These are phyloP conservation scores for Oligia fasciuncula DNA, from an alignment of 2,888 invertebrate genomes.

Conservation along the genomic window DNA sequence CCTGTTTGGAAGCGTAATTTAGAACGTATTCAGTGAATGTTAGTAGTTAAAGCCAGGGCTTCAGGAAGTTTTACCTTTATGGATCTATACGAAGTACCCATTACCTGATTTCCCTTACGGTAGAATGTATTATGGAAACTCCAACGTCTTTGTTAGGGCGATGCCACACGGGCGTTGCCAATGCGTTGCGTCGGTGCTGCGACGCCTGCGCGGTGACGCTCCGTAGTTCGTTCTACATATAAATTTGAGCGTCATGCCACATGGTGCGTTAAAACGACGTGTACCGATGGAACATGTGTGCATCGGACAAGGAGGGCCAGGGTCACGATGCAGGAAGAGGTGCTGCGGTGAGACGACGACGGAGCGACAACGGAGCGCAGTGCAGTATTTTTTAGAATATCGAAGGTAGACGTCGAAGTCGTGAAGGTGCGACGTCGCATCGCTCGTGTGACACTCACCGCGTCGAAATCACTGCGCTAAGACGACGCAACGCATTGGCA, in stretches of 20 bases:
- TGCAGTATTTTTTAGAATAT: neutral
- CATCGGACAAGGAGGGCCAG: neutral
- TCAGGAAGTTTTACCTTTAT: conserved; percentile 13
- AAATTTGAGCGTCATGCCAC: neutral
- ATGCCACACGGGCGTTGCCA: neutral
- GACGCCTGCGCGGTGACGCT: neutral
- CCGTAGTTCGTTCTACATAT: neutral
- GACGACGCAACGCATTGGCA: neutral
- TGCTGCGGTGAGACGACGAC: neutral
- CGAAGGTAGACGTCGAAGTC: neutral
- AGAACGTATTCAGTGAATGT: conserved; percentile 17
- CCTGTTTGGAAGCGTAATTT: conserved; percentile 15
- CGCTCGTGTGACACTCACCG: neutral
- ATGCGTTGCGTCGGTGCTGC: neutral
- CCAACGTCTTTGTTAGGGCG: neutral
- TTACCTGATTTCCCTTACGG: neutral
- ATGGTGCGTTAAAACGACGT: neutral
- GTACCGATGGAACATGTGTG: neutral
- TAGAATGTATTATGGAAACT: neutral
- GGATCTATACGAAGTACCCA: neutral
- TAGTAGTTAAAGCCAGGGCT: conserved; percentile 16
- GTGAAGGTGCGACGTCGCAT: neutral
- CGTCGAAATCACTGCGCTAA: neutral
- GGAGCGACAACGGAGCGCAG: neutral
- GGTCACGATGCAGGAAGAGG: neutral